These are phyloP conservation scores for Athalia rosae DNA, from an alignment of 2,888 invertebrate genomes.

Conservation along the genomic window DNA sequence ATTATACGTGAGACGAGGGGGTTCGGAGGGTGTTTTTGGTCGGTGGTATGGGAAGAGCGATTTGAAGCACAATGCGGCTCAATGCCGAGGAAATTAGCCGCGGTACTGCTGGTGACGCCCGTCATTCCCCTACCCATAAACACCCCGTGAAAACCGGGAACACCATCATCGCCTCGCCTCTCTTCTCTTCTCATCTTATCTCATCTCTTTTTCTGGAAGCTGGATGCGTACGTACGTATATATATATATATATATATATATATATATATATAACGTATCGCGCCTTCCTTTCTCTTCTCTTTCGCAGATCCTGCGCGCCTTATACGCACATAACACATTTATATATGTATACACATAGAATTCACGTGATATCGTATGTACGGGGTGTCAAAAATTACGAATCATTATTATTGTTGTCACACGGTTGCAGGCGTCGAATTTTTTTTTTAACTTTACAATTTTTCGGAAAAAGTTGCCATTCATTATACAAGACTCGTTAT, in stretches of 20 bases:
- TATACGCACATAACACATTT: neutral
- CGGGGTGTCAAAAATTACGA: no score
- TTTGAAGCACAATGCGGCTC: constrained; percentile 71
- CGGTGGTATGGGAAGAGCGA: constrained; percentile 60
- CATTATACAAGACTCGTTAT: no score
- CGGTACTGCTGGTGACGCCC: constrained; percentile 70
- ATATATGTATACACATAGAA: neutral
- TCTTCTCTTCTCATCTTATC: constrained; percentile 21
- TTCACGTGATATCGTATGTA: no score
- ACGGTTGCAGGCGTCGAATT: no score
- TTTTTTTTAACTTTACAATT: no score
- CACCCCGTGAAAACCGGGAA: constrained; percentile 43
- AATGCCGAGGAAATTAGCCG: constrained; percentile 72
- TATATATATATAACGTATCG: constrained; percentile 44
- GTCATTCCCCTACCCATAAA: constrained; percentile 60
- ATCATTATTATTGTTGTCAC: no score
- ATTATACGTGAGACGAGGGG: constrained; percentile 36
- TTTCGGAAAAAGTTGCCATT: no score
- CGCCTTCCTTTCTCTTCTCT: no score
- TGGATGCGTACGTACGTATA: constrained; percentile 43
- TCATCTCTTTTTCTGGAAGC: constrained; percentile 40
- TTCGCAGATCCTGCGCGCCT: no score
- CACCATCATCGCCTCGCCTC: constrained; percentile 49
- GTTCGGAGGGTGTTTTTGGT: constrained; percentile 7
- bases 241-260: constrained; percentile 36